phyloP scores from a whole-genome alignment of 2,888 invertebrate genomes.

The Myathropa florea region DNA sequence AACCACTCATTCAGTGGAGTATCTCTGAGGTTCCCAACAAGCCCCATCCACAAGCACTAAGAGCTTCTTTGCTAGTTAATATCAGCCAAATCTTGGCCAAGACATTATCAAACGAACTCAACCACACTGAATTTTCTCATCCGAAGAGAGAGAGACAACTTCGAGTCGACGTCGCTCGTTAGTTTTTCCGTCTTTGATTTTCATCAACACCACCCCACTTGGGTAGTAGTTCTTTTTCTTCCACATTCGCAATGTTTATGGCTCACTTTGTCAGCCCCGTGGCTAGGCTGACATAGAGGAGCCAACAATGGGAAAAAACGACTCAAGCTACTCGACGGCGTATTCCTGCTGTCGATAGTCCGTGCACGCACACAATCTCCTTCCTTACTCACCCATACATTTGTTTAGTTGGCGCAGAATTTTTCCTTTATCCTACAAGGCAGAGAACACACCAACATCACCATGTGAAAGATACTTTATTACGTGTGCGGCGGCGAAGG shows the following conservation, averaged over 20 bases:
- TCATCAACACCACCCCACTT: constrained; percentile 47
- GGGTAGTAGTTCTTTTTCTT: constrained; percentile 56
- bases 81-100: not conserved
- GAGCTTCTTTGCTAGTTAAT: not conserved
- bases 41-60: not conserved
- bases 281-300: constrained; percentile 6
- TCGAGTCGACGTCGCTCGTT: constrained; percentile 10
- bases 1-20: constrained; percentile 53
- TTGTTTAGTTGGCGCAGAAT: constrained; percentile 51
- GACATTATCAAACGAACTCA: constrained; percentile 8
- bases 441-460: constrained; percentile 57
- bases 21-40: constrained; percentile 27
- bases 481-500: constrained; percentile 53
- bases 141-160: constrained; percentile 35
- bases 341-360: constrained; percentile 23
- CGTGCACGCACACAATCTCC: constrained; percentile 46
- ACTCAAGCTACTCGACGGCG: constrained; percentile 17
- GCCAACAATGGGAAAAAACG: constrained; percentile 1
- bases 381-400: constrained; percentile 54
- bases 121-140: constrained; percentile 3
- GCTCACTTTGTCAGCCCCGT: constrained; percentile 57
- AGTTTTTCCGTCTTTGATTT: constrained; percentile 52
- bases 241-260: constrained; percentile 69
- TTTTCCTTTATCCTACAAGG: constrained; percentile 45
- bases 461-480: constrained; percentile 70